Conservation (phyloP, 2,113 vertebrate genomes). For the Callaeas wilsoni region DNA sequence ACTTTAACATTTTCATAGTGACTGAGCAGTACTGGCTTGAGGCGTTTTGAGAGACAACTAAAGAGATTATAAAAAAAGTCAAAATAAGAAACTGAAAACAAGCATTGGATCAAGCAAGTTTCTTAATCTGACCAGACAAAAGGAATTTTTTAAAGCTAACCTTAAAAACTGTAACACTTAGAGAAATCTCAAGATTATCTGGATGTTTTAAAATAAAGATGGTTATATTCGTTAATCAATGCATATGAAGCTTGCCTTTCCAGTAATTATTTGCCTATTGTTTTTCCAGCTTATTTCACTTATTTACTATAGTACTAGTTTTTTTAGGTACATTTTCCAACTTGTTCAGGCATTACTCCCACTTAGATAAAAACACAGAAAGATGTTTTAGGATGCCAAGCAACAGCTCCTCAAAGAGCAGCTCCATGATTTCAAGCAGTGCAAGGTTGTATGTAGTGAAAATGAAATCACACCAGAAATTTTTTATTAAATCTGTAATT, state of each 20-base stretch:
- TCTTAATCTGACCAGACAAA: not conserved
- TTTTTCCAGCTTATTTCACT: not conserved
- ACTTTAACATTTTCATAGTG: not conserved
- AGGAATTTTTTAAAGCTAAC: not conserved
- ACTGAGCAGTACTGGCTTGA: not conserved
- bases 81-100: not conserved
- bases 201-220: not conserved
- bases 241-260: not conserved
- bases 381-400: not conserved
- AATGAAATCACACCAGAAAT: not conserved
- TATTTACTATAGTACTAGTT: not conserved
- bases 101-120: fast-evolving
- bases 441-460: not conserved
- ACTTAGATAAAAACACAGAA: not conserved
- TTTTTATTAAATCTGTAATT: not conserved
- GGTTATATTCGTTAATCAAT: not conserved
- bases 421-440: not conserved
- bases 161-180: not conserved
- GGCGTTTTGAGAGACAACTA: not conserved
- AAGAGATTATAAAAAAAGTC: not conserved
- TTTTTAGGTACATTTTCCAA: not conserved
- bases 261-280: not conserved
- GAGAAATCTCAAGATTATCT: not conserved
- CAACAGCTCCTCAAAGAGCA: not conserved
- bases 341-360: not conserved